Base-by-base conservation (phyloP, 2,888 invertebrate genomes). In the Trachelus troglodyta region DNA sequence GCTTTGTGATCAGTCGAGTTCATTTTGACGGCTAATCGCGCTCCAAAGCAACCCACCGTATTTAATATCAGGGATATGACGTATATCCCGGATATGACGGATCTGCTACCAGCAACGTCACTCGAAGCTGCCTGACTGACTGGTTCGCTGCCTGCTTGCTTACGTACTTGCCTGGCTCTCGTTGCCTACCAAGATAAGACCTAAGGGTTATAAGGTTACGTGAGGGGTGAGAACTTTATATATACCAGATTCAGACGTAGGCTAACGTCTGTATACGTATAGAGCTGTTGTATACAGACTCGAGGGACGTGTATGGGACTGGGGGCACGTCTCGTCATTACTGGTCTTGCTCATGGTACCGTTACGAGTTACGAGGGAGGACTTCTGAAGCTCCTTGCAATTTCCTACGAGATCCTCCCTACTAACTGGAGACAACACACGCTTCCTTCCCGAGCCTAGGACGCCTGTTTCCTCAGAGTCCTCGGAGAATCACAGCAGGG, bases 1-100 rank as follows among this genome's bases (percentile, higher is more conserved):
- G 56, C 83, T 83, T 82, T 83, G 83, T 81, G 82, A 85, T 83
- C 83, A 84, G 84, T 85, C 84, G 81, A 79, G 82, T 84, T 85
- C 82, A 82, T 86, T 56, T 56, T 81, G 83, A 81, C 81, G 83
- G 81, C 81, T 85, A 85, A 87, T 87, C 84, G 86, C 79, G 82
- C 80, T 83, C 81, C 78, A 79, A 79, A 81, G 83, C 81, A 77
- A 73, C 75, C 77, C 23, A 2, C 33, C 71, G 71, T 71, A 34
- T 56, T 56, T 34, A 34, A 34, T 71, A 15, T 71, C 33, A 34
- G 15, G 71, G 71, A 33, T 69, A 69, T 33, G 69, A 69, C 40
- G 40, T 40, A 40, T 37, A 37, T 37, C 15, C 37, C 37, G 37
- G 37, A 37, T 40, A 40, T 40, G 40, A 40, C 40, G 40, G 40